Evolutionary conservation across 2,888 invertebrate genomes (phyloP).

Genomic region (Odontocerum albicorne): DNA sequence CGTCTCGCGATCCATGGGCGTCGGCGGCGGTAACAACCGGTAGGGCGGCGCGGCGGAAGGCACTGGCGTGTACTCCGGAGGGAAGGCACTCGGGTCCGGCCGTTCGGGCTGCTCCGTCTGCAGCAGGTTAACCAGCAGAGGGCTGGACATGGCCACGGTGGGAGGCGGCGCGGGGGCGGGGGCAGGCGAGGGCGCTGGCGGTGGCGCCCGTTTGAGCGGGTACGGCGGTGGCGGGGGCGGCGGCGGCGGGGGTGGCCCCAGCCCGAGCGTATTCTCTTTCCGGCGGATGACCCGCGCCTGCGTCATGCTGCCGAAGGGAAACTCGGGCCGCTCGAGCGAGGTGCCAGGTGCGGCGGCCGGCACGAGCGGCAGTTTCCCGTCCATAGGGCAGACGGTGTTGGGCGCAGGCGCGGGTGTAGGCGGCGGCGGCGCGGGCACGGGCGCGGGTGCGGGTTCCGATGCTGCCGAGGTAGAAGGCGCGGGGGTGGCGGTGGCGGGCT

Average conservation of each 20-base stretch:
- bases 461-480: slow-evolving; percentile 44
- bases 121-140: slow-evolving; percentile 85
- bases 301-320: slow-evolving; percentile 91
- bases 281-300: slow-evolving; percentile 84
- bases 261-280: slow-evolving; percentile 63
- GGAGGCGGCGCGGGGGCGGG: slow-evolving; percentile 43
- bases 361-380: slow-evolving; percentile 64
- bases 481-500: slow-evolving; percentile 36
- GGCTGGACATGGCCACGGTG: slow-evolving; percentile 81
- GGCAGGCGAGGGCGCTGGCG: slow-evolving; percentile 37
- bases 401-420: slow-evolving; percentile 71
- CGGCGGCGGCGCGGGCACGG: slow-evolving; percentile 58
- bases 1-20: slow-evolving; percentile 63
- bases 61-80: slow-evolving; percentile 37
- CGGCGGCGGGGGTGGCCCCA: slow-evolving; percentile 37
- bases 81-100: slow-evolving; percentile 39
- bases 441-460: slow-evolving; percentile 68
- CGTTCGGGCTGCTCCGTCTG: slow-evolving; percentile 65
- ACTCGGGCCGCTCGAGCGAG: slow-evolving; percentile 63
- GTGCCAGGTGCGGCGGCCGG: slow-evolving; percentile 60
- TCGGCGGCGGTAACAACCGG: slow-evolving; percentile 44
- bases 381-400: slow-evolving; percentile 86
- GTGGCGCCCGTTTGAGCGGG: slow-evolving; percentile 26
- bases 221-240: slow-evolving; percentile 38
- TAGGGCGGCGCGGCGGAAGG: slow-evolving; percentile 36